A percentile compares a stretch with the other conserved stretches of the same genome.
These are phyloP conservation scores for Clarias platycephalus DNA, from an alignment of 2,797 vertebrate genomes.

Conservation along the genomic window DNA sequence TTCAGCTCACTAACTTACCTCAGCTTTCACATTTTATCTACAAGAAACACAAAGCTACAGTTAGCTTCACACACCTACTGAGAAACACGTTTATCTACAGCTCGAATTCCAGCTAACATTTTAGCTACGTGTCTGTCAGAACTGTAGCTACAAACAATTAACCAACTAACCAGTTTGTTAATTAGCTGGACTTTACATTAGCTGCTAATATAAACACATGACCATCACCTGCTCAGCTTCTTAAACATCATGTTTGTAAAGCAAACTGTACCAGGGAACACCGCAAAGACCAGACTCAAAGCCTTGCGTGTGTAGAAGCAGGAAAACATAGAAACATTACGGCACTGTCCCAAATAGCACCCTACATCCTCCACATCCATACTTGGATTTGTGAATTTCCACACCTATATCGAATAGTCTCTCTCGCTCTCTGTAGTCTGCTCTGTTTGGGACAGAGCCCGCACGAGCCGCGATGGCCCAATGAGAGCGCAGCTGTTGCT, in stretches of 20 bases:
- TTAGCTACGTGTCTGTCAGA: background rate
- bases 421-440: too few species aligned
- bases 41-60: background rate
- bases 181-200: background rate
- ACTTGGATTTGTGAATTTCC: background rate
- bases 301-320: background rate
- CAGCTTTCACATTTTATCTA: conserved; percentile 11
- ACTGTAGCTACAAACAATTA: background rate
- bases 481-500: background rate
- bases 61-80: background rate
- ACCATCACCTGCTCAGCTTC: background rate
- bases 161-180: background rate
- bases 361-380: background rate
- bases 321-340: background rate
- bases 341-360: conserved; percentile 5
- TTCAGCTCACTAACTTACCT: background rate
- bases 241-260: background rate
- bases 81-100: background rate
- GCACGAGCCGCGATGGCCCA: background rate
- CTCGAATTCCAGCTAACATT: background rate
- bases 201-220: background rate
- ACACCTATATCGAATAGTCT: too few species aligned
- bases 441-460: background rate
- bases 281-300: background rate
- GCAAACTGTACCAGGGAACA: background rate